Evolutionary conservation across 2,888 invertebrate genomes (phyloP), one percentile per base, ranked within the genome.

Genomic region (Cryptocheilus praepositus): DNA sequence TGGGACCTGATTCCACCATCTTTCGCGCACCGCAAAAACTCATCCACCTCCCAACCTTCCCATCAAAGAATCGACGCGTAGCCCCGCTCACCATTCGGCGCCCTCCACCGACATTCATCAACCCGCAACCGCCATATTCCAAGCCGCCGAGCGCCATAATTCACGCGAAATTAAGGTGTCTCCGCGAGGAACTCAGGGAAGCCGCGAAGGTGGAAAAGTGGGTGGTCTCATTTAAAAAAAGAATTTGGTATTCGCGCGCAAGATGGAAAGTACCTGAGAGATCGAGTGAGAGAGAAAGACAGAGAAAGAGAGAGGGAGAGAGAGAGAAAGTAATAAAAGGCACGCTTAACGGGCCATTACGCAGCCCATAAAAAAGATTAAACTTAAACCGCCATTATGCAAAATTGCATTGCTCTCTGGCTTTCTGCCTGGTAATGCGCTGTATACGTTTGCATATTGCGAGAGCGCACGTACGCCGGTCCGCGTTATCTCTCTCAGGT

Each of bases 331-430:
- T 70, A 81, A 77, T 82, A 81, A 77, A 83, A 80, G 73, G 70
- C 67, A 70, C 67, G 71, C 77, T 81, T 81, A 85, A 84, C 77
- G 85, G 82, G 75, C 81, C 82, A 85, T 85, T 83, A 83, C 74
- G 76, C 70, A 71, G 80, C 73, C 78, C 81, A 77, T 85, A 85
- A 85, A 84, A 83, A 81, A 82, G 85, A 85, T 85, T 83, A 83
- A 82, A 83, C 81, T 85, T 83, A 83, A 85, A 83, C 79, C 77
- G 78, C 76, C 81, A 82, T 86, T 85, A 85, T 82, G 83, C 81
- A 82, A 84, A 85, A 84, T 82, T 82, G 73, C 76, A 71, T 76
- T 75, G 74, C 74, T 72, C 75, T 71, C 63, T 66, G 64, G 69
- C 66, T 46, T 52, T 61, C 22, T 60, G 61, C 60, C 60, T 72